Base-by-base conservation (phyloP, 2,797 vertebrate species). In the Taenioides sp. region DNA sequence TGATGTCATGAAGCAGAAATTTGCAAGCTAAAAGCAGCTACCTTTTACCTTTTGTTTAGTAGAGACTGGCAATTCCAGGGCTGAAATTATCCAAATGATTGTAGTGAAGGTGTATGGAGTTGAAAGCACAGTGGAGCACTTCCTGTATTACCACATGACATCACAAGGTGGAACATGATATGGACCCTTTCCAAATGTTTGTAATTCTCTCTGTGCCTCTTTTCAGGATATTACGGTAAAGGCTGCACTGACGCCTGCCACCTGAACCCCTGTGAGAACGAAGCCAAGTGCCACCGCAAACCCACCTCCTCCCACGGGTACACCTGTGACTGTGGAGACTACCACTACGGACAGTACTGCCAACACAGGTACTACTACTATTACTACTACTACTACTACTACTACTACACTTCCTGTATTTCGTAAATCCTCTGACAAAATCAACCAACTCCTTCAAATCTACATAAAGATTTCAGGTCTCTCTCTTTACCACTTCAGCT, bases 241-340 rank as follows among this genome's bases (percentile, higher is more conserved):
- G 93, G 92, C 84, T 99, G 98, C 62, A 92, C 94, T 27, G 96
- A 99, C 0, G 96, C 93, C n/a, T 99, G 98, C 82, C 94, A 96
- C 76, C 86, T 99, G 82, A 99, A 98, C 83, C 98, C 98, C 0
- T 99, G 98, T 92, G 97, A 99, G 86, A 99, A 99, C 71, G 95
- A 96, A 73, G 96, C 97, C 0, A 90, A 92, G 69, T 99, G 98
- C 87, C 96, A 96, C 80, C 94, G 93, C 70, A 97, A 95, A 77
- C 93, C 93, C 0, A 95, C 90, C 82, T 95, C 93, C 0, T 96
- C 94, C 49, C 93, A 95, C 4, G 97, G 97, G 72, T 99, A 99
- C 4, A 90, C 82, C 73, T 99, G 98, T 5, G 96, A 99, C 91
- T 99, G 98, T n/a, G 91, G 89, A 65, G 95, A 92, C 79, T 95